Evolutionary conservation across 2,113 vertebrate genomes (phyloP).

Genomic region (Haplotaxodon microlepis): DNA sequence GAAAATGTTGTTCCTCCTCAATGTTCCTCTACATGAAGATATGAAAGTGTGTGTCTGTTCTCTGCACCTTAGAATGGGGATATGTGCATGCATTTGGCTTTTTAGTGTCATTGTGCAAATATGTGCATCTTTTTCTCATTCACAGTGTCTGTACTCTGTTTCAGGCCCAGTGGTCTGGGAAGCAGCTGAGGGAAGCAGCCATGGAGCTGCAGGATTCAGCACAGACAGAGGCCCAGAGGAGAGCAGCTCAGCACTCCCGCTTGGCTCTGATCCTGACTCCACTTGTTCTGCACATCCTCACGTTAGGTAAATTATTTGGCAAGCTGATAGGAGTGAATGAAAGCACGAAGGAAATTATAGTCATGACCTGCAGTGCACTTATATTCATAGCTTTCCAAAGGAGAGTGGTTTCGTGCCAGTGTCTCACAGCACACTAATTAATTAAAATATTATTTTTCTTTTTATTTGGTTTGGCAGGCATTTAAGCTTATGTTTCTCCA

Average conservation of each 20-base stretch:
- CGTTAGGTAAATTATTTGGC: slow-evolving; percentile 41
- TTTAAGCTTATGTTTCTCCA: background rate
- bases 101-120: background rate
- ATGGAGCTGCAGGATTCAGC: slow-evolving; percentile 56
- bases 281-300: slow-evolving; percentile 57
- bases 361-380: background rate
- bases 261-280: slow-evolving; percentile 59
- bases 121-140: background rate
- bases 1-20: background rate
- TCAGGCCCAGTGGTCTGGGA: slow-evolving; percentile 58
- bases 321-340: background rate
- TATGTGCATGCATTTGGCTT: background rate
- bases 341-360: background rate
- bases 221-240: slow-evolving; percentile 65
- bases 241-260: slow-evolving; percentile 26
- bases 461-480: background rate
- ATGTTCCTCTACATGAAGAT: background rate
- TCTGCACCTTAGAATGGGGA: background rate
- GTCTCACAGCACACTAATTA: background rate
- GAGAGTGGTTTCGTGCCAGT: background rate
- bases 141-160: background rate
- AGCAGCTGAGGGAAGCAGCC: slow-evolving; percentile 49
- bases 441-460: background rate
- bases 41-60: background rate
- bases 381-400: background rate